Conservation (phyloP, 2,113 vertebrate species). For the Mirza zaza region DNA sequence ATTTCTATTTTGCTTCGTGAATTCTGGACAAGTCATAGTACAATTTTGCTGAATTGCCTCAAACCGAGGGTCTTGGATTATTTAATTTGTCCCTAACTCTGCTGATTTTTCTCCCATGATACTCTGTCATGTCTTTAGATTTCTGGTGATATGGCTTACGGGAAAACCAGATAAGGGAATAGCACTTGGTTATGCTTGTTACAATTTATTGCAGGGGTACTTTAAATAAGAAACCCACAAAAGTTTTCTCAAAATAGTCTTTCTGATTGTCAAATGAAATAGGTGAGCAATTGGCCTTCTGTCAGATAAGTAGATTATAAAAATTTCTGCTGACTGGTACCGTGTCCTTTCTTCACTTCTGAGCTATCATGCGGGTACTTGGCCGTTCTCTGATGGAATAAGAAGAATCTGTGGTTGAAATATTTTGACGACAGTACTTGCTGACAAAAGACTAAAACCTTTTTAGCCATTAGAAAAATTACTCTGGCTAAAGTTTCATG, state of each 20-base stretch:
- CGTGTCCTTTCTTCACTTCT: neutral
- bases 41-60: neutral
- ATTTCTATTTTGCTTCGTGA: neutral
- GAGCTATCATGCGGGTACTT: neutral
- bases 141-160: neutral
- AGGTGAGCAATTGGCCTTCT: neutral
- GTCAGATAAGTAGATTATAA: neutral
- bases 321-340: neutral
- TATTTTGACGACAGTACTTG: conserved; percentile 44
- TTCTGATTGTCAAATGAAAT: conserved; percentile 24
- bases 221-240: neutral
- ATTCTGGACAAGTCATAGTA: neutral
- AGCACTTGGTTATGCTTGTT: neutral
- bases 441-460: conserved; percentile 48
- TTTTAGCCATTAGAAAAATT: conserved; percentile 67
- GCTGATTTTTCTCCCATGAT: neutral
- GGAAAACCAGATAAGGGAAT: neutral
- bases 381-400: neutral
- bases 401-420: conserved; percentile 27
- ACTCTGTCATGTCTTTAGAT: neutral
- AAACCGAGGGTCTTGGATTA: neutral
- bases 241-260: neutral
- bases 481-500: conserved; percentile 19
- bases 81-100: conserved; percentile 26
- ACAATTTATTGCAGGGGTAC: conserved; percentile 1